A percentile compares a stretch with the other conserved stretches of the same genome.
phyloP scores from a whole-genome alignment of 1,140 invertebrate genomes.

The Lepidurus packardi region DNA sequence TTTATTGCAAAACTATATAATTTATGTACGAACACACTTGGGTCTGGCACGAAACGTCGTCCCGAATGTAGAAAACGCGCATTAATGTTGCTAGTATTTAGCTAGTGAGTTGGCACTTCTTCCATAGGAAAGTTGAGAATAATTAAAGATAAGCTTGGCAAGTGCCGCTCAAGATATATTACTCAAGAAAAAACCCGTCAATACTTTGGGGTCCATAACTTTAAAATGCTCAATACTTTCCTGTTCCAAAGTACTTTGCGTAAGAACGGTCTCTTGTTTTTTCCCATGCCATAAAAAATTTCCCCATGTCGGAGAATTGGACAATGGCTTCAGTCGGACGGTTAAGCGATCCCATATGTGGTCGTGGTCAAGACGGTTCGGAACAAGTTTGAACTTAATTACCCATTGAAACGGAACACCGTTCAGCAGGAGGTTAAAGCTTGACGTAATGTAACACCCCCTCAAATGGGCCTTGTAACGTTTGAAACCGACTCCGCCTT shows the following conservation, averaged over 20 bases:
- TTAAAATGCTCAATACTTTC: no score
- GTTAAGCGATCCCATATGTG: constrained; percentile 15
- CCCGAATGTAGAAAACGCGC: neutral
- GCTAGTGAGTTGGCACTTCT: neutral
- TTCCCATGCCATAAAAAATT: neutral
- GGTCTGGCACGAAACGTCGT: constrained; percentile 13
- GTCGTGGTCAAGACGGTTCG: constrained; percentile 12
- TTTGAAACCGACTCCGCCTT: neutral
- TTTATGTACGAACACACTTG: neutral
- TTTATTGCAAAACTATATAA: constrained; percentile 10
- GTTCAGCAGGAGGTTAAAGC: neutral
- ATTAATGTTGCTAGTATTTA: constrained; percentile 13
- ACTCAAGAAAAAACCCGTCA: neutral
- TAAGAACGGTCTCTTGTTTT: neutral
- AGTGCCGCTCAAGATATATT: constrained; percentile 2
- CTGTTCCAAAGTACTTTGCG: no score
- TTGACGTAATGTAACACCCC: constrained; percentile 21
- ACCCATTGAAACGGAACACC: constrained; percentile 10
- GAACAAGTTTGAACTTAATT: constrained; percentile 20
- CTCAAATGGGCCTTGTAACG: constrained; percentile 18
- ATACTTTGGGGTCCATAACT: no score
- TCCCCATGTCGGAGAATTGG: neutral
- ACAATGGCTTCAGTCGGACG: neutral
- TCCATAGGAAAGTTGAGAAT: neutral
- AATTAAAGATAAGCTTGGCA: constrained; percentile 1